These are phyloP conservation scores for Benthosema pterotum DNA, from an alignment of 2,797 vertebrate genomes.

Conservation along the genomic window DNA sequence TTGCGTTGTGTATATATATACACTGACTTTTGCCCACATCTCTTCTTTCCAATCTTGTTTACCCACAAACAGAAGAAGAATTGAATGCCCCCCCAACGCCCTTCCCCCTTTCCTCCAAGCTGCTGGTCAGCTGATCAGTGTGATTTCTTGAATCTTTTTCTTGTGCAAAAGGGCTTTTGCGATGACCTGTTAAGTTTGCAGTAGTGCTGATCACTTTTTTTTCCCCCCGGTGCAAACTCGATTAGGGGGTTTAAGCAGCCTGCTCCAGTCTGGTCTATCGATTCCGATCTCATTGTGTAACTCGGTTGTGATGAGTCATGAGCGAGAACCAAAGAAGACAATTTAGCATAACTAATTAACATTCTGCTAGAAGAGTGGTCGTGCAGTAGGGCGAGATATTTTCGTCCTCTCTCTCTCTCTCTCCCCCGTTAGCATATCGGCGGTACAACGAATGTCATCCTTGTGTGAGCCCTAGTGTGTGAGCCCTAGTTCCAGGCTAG, in stretches of 20 bases:
- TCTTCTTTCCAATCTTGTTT: conserved; percentile 65
- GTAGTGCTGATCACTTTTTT: conserved; percentile 22
- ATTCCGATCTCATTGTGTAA: conserved; percentile 17
- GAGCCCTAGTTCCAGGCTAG: conserved; percentile 49
- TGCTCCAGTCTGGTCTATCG: conserved; percentile 18
- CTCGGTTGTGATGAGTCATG: conserved; percentile 11
- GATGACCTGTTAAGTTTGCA: conserved; percentile 24
- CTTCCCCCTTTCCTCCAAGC: too few species aligned
- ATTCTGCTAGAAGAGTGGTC: conserved; percentile 24
- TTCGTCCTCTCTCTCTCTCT: not conserved
- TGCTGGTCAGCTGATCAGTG: conserved; percentile 51
- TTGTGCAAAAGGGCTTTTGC: conserved; percentile 20
- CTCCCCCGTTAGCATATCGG: conserved; percentile 19
- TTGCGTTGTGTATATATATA: too few species aligned
- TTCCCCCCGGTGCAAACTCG: conserved; percentile 33
- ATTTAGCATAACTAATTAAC: conserved; percentile 33
- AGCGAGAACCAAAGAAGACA: conserved; percentile 17
- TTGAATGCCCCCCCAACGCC: conserved; percentile 20
- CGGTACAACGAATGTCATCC: conserved; percentile 37
- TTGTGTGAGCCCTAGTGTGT: too few species aligned
- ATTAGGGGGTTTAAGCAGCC: conserved; percentile 33
- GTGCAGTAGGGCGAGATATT: conserved; percentile 15
- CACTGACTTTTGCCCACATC: conserved; percentile 60
- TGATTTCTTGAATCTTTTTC: too few species aligned
- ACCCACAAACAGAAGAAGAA: conserved; percentile 62